phyloP scores from a whole-genome alignment of 2,797 vertebrate genomes.

The Threskiornis aethiopicus region DNA sequence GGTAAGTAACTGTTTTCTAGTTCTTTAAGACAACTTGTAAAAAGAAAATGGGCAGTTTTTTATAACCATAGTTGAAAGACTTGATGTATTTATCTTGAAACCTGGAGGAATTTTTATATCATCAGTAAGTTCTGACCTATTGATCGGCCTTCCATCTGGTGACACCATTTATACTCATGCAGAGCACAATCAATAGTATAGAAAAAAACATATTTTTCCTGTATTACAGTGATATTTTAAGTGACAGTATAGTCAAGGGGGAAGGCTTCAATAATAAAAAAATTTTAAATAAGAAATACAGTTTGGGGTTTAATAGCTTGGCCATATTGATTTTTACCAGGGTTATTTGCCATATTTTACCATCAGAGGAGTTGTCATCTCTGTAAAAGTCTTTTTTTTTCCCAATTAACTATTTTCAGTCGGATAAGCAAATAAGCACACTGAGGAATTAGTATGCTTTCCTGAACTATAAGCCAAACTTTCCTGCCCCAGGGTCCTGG shows the following conservation, averaged over 20 bases:
- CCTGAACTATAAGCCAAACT: neutral
- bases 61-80: constrained; percentile 33
- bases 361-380: neutral
- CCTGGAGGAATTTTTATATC: constrained; percentile 45
- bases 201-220: constrained; percentile 29
- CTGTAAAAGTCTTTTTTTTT: neutral
- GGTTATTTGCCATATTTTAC: constrained; percentile 25
- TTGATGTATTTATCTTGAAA: constrained; percentile 57
- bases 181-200: constrained; percentile 49
- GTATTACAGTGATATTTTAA: constrained; percentile 30
- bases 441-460: neutral
- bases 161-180: constrained; percentile 45
- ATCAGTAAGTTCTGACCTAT: constrained; percentile 45
- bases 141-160: constrained; percentile 48
- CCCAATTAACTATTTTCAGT: neutral
- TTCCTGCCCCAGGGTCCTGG: neutral
- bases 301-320: constrained; percentile 16
- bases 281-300: neutral
- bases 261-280: constrained; percentile 4
- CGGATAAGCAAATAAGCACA: neutral
- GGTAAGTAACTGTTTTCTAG: constrained; percentile 50
- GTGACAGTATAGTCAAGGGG: neutral
- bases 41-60: constrained; percentile 34
- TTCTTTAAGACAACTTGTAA: constrained; percentile 37
- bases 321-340: constrained; percentile 21